Percentiles rank a stretch among this genome's conserved stretches.
Conservation (phyloP, 2,113 vertebrate species). For the Chlamydotis undulata region DNA sequence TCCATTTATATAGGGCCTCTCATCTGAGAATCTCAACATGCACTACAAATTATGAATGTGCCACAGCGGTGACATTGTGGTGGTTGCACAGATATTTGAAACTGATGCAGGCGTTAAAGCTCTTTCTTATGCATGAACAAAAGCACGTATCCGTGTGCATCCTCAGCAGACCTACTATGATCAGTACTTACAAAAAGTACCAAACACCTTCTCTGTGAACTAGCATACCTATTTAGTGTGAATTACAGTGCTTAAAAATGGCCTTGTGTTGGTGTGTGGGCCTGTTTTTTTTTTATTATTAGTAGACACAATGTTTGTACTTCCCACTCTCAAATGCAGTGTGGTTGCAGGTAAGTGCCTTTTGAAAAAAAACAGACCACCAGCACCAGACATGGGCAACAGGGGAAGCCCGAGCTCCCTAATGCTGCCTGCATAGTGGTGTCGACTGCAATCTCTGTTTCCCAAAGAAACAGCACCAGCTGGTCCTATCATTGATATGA, state of each 20-base stretch:
- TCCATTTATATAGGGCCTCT: conserved; percentile 30
- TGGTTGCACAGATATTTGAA: conserved; percentile 9
- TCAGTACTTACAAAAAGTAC: neutral
- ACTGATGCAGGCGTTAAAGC: neutral
- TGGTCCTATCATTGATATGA: neutral
- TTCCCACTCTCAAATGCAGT: rapidly evolving
- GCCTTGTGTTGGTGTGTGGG: neutral
- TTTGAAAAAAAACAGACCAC: neutral
- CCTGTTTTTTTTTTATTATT: neutral
- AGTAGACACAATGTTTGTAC: rapidly evolving
- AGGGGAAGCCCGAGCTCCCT: neutral
- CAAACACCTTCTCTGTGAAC: neutral
- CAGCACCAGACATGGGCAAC: rapidly evolving
- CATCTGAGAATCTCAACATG: conserved; percentile 39
- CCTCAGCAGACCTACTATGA: neutral
- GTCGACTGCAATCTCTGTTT: neutral
- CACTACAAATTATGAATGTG: conserved; percentile 21
- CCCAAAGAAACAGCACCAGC: neutral
- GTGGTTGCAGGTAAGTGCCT: neutral
- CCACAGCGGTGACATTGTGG: neutral
- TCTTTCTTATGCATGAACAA: conserved; percentile 13
- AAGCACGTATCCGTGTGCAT: neutral
- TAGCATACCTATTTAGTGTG: neutral
- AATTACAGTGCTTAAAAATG: neutral
- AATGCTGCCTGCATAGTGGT: neutral